These are phyloP conservation scores for Cephus rjabovi DNA, from an alignment of 2,888 invertebrate species.

Conservation along the genomic window DNA sequence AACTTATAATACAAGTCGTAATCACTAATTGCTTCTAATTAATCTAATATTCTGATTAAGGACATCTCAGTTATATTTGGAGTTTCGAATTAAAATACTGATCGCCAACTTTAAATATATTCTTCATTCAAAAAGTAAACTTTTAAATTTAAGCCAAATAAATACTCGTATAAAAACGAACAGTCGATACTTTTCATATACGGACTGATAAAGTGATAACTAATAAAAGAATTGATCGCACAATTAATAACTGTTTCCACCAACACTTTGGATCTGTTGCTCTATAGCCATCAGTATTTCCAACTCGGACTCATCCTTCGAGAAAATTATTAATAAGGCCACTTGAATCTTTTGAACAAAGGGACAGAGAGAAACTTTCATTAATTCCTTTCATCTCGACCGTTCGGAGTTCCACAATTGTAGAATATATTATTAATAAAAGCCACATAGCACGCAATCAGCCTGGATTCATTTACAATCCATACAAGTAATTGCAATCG, in stretches of 20 bases:
- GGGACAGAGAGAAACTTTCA: not conserved
- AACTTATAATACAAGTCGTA: constrained; percentile 53
- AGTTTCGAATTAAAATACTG: constrained; percentile 2
- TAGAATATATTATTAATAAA: not conserved
- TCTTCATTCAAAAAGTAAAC: constrained; percentile 15
- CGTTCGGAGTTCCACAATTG: not conserved
- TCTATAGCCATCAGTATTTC: not conserved
- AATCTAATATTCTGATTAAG: constrained; percentile 3
- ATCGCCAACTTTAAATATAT: not conserved
- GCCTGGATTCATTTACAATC: not conserved
- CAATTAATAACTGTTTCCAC: not conserved
- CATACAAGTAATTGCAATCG: not conserved
- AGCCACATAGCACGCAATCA: not conserved
- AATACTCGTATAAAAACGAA: not conserved
- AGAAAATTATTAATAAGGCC: constrained; percentile 27
- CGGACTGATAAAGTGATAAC: not conserved
- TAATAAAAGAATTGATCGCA: not conserved
- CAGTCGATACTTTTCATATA: not conserved
- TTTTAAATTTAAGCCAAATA: constrained; percentile 27
- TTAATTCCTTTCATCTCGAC: not conserved
- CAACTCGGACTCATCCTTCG: not conserved
- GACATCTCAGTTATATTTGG: constrained; percentile 2
- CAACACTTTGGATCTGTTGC: not conserved
- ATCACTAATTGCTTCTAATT: constrained; percentile 35
- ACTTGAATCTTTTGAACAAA: constrained; percentile 23